Base-by-base conservation (phyloP, 2,797 vertebrate genomes). In the Diplodus sargus region DNA sequence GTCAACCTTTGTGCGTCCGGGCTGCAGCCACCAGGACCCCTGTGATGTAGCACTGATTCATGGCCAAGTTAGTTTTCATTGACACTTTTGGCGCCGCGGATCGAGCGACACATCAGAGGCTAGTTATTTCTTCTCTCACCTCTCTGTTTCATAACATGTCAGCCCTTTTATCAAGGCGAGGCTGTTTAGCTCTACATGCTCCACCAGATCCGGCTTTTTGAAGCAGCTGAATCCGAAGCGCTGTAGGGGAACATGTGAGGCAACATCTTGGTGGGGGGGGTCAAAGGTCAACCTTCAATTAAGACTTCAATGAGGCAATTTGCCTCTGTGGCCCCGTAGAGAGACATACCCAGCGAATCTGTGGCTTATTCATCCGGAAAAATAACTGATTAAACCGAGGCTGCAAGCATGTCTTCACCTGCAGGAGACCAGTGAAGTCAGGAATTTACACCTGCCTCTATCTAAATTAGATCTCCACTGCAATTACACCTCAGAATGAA, bases 301-400 rank as follows among this genome's bases (percentile, higher is more conserved):
- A 84, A 80, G 76, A 82, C 63, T 86, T 90, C 81, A 87, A n/a
- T 86, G 82, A 85, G 86, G 85, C 83, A 74, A 59, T 90, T 83
- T 72, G 74, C 42, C 68, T 79, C 62, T 74, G 1, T 56, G 66
- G 66, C 84, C 62, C 68, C 11, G 74, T 39, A 85, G 52, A 74
- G 70, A 85, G 43, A 84, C 51, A 79, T 81, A 71, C 65, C 75
- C 71, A 28, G 63, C 62, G 42, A 70, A 75, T 76, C 80, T 71
- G 3, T 47, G 56, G 49, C 67, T 79, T 53, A 86, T 69, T 82
- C 83, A 91, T 80, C 81, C 87, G 88, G 79, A 91, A 89, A 89
- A 85, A 67, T 57, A 62, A 82, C 60, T 43, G 43, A 89, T 90
- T 86, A 81, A 83, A 85, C 65, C 68, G 68, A 70, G 81, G 80